phyloP scores from a whole-genome alignment of 2,113 vertebrate genomes.

The Tychaedon coryphoeus region DNA sequence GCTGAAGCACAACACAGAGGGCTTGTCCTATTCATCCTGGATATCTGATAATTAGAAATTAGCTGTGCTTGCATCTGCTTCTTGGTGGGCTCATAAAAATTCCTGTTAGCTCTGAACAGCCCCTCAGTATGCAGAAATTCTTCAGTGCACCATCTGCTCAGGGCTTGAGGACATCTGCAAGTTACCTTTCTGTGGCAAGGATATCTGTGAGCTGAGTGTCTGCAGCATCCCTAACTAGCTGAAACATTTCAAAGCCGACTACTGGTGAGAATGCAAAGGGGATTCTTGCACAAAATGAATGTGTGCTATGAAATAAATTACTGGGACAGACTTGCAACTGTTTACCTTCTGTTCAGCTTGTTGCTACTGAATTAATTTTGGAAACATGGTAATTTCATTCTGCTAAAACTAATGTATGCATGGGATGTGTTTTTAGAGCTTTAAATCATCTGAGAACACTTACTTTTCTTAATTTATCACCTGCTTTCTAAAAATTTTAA shows the following conservation, averaged over 20 bases:
- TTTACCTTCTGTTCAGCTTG: neutral
- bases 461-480: neutral
- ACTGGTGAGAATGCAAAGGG: neutral
- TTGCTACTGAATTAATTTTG: neutral
- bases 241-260: neutral
- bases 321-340: neutral
- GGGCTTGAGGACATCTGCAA: slow-evolving; percentile 25
- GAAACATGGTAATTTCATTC: neutral
- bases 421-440: neutral
- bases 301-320: neutral
- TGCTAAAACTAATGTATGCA: neutral
- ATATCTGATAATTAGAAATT: slow-evolving; percentile 38
- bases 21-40: neutral
- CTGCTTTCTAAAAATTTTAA: neutral
- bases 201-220: neutral
- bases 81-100: slow-evolving; percentile 52
- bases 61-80: slow-evolving; percentile 42
- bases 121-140: slow-evolving; percentile 27
- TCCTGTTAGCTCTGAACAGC: slow-evolving; percentile 2
- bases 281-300: neutral
- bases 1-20: neutral
- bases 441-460: neutral
- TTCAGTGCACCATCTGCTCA: slow-evolving; percentile 49
- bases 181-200: slow-evolving; percentile 24
- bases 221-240: neutral